Base-by-base conservation (phyloP, 35 echinoderm and acorn worm species). In the Anneissia japonica region DNA sequence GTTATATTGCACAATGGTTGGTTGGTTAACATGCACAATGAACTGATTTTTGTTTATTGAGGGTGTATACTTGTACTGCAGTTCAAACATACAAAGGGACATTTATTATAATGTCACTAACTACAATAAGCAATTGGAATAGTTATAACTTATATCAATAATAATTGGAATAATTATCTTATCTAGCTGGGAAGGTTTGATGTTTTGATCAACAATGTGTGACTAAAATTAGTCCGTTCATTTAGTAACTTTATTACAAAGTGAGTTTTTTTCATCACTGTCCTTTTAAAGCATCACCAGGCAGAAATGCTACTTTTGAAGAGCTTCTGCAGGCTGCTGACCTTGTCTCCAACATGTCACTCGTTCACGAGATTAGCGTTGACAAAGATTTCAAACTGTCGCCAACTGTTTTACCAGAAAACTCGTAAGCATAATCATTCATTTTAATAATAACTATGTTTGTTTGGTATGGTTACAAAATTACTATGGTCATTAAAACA, bases 341-440 rank as follows among this genome's bases (percentile, higher is more conserved):
- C 6, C 43, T 88, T 9, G 84, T 99, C 38, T 43, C 81, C 23
- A 99, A 91, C 77, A 91, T 99, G 86, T 83, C 92, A 19, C 86
- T 99, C 30, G 96, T 92, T 80, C 96, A 99, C 92, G 96, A 99
- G 74, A 89, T 99, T 37, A 92, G 83, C 17, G 89, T 93, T n/a
- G 96, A 99, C 87, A 92, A 90, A 3, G 91, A 99, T 84, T 99
- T 99, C 35, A 94, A 87, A 77, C 76, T 99, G 0, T 31, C 88
- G 33, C 92, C 88, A 17, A 81, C 46, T 16, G 92, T 94, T 21
- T 73, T 94, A 21, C 96, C 96, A 79, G 90, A 99, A 40, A 91
- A 93, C 34, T 91, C 96, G 96, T 99, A 90, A 94, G 96, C 89
- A 76, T 30, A 76, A n/a, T n/a, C n/a, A n/a, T n/a, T n/a, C n/a